Evolutionary conservation across 2,113 vertebrate genomes (phyloP).

Genomic region (Ciconia stormi): DNA sequence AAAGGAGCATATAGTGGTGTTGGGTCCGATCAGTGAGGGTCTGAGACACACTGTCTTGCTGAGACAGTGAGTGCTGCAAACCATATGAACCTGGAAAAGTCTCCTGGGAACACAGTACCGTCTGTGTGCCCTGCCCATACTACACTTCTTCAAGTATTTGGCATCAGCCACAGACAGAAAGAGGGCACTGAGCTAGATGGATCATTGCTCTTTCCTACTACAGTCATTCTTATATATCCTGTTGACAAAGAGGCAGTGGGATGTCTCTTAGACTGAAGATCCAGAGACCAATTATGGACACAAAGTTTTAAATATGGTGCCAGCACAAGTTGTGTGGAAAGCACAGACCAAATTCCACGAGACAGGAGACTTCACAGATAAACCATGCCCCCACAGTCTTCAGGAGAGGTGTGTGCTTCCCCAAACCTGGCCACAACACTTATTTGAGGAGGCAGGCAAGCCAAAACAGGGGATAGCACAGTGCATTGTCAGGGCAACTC

Average conservation of each 20-base stretch:
- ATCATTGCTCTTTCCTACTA: background rate
- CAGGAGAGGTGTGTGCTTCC: background rate
- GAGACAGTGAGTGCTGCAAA: background rate
- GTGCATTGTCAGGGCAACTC: background rate
- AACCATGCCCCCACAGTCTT: background rate
- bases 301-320: background rate
- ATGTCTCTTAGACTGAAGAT: background rate
- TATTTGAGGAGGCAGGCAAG: background rate
- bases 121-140: background rate
- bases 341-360: background rate
- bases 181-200: background rate
- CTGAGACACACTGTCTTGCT: background rate
- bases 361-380: background rate
- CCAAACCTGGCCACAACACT: background rate
- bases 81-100: background rate
- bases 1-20: background rate
- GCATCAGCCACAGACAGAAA: background rate
- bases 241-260: background rate
- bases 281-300: background rate
- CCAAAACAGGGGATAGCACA: background rate
- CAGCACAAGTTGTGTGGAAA: background rate
- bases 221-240: background rate
- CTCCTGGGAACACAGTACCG: background rate
- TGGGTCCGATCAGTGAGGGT: background rate
- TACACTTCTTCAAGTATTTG: background rate